phyloP scores from a whole-genome alignment of 1,140 invertebrate species.

The Drosophila ficusphila region DNA sequence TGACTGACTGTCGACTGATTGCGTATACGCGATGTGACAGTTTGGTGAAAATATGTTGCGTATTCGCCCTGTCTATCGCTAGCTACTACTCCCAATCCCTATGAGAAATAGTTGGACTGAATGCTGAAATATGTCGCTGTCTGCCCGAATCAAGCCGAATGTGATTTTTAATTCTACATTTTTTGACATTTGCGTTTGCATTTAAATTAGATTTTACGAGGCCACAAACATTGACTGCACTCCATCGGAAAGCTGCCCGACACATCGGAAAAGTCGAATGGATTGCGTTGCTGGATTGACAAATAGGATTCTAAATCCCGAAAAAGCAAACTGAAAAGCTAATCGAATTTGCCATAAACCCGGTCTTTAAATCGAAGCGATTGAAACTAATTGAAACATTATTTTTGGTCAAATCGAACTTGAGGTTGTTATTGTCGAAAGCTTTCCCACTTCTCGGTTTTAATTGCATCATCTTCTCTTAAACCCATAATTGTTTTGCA shows the following conservation, averaged over 20 bases:
- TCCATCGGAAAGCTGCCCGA: background rate
- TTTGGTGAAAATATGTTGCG: slow-evolving; percentile 66
- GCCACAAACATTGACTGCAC: slow-evolving; percentile 37
- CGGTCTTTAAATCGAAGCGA: no score
- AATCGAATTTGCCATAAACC: slow-evolving; percentile 7
- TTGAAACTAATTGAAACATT: slow-evolving; percentile 41
- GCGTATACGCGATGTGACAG: slow-evolving; percentile 79
- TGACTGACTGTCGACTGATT: slow-evolving; percentile 68
- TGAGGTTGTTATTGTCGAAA: slow-evolving; percentile 15
- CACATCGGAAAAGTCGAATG: slow-evolving; percentile 43
- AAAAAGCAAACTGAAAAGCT: background rate
- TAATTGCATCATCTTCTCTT: slow-evolving; percentile 34
- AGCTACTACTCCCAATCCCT: background rate
- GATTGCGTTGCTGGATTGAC: slow-evolving; percentile 63
- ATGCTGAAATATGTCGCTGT: slow-evolving; percentile 17
- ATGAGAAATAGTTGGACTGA: slow-evolving; percentile 41
- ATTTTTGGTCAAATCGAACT: slow-evolving; percentile 27
- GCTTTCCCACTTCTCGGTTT: background rate
- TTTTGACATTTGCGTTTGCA: slow-evolving; percentile 81
- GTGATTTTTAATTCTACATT: slow-evolving; percentile 82
- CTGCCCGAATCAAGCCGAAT: slow-evolving; percentile 43
- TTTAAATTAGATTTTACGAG: slow-evolving; percentile 80
- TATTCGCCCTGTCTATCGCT: slow-evolving; percentile 48
- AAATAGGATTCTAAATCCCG: slow-evolving; percentile 54
- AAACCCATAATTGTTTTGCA: slow-evolving; percentile 1